Conservation (phyloP, 2,888 invertebrate genomes). For the Arge pagana region DNA sequence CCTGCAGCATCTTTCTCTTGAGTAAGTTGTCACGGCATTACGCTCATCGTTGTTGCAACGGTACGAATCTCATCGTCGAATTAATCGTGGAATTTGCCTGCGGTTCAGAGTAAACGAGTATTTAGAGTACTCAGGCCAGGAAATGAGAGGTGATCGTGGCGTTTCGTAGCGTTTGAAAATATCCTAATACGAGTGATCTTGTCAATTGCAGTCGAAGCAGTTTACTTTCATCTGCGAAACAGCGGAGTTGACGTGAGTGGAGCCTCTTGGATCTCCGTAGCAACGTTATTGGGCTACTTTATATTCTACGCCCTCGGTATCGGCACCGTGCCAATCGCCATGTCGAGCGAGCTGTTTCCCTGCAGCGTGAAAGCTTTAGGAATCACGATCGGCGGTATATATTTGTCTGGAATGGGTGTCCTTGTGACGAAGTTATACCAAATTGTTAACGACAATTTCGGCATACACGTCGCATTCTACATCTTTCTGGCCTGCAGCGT, state of each 20-base stretch:
- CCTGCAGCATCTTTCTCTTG: conserved; percentile 6
- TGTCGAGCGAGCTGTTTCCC: conserved; percentile 27
- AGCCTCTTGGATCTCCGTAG: conserved; percentile 38
- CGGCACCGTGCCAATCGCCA: conserved; percentile 25
- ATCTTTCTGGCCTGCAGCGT: conserved; percentile 39
- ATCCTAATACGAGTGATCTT: too few relatives aligned
- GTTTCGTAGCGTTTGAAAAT: too few relatives aligned
- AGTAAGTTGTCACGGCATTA: neutral
- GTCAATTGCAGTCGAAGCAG: conserved; percentile 28
- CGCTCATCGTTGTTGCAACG: too few relatives aligned
- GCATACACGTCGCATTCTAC: conserved; percentile 45
- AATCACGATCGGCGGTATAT: conserved; percentile 38
- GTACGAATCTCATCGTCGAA: too few relatives aligned
- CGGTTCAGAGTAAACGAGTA: too few relatives aligned
- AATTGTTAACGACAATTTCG: conserved; percentile 39
- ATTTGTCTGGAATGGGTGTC: conserved; percentile 37
- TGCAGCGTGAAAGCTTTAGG: conserved; percentile 29
- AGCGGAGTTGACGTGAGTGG: conserved; percentile 30
- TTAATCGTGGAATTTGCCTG: too few relatives aligned
- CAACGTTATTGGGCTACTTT: conserved; percentile 35
- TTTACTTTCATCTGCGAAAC: conserved; percentile 46
- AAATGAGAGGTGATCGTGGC: too few relatives aligned
- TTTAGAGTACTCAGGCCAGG: too few relatives aligned
- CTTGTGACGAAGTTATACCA: conserved; percentile 45
- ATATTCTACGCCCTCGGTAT: conserved; percentile 38